Evolutionary conservation across 1,140 invertebrate genomes (phyloP).

Genomic region (Heliconius nattereri): DNA sequence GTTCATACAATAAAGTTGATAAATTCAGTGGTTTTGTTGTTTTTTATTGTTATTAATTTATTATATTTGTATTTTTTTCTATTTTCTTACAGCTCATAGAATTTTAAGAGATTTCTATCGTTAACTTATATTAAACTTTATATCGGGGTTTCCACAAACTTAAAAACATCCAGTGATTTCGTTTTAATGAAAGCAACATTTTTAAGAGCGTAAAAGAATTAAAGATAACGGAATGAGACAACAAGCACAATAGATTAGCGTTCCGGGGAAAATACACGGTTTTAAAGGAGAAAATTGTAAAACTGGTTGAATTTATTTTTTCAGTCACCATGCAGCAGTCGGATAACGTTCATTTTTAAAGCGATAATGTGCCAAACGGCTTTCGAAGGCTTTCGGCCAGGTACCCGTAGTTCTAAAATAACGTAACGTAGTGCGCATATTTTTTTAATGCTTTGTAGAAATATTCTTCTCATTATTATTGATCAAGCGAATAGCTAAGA

Average conservation of each 20-base stretch:
- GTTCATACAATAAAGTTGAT: neutral
- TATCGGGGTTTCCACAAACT: too few species aligned
- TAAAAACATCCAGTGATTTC: constrained; percentile 11
- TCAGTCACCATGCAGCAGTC: constrained; percentile 10
- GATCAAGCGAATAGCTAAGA: too few species aligned
- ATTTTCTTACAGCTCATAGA: too few species aligned
- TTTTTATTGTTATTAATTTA: too few species aligned
- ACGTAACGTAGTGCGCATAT: neutral
- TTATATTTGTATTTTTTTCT: too few species aligned
- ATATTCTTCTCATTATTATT: too few species aligned
- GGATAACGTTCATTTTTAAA: constrained; percentile 25
- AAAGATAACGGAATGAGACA: constrained; percentile 24
- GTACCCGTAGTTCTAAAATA: neutral
- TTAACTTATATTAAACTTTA: too few species aligned
- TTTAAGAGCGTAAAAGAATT: constrained; percentile 25
- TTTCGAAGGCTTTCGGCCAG: neutral
- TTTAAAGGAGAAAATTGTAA: constrained; percentile 26
- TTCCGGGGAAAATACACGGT: constrained; percentile 22
- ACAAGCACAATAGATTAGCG: constrained; percentile 23
- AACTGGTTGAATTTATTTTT: constrained; percentile 17
- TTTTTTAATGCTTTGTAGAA: too few species aligned
- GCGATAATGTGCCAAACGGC: constrained; percentile 19
- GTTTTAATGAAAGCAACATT: constrained; percentile 23
- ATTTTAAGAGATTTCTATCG: too few species aligned
- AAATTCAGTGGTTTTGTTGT: neutral